Percentiles rank a stretch among this genome's conserved stretches.
These are phyloP conservation scores for Trigoniulus corallinus DNA, from an alignment of 1,140 invertebrate species.

Conservation along the genomic window DNA sequence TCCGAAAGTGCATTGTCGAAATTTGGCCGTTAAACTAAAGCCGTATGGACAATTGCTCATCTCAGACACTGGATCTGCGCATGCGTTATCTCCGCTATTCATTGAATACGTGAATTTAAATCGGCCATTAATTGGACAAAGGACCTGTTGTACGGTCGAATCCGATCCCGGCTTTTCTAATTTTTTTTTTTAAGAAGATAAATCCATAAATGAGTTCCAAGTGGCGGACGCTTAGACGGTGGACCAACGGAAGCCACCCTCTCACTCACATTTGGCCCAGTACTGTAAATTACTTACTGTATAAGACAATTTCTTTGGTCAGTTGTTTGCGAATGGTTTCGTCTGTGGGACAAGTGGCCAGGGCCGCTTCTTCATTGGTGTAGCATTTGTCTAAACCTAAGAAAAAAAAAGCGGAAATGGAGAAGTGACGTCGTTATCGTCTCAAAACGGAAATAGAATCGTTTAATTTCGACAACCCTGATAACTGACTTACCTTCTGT, in stretches of 20 bases:
- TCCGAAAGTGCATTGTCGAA: constrained; percentile 36
- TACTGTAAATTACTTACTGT: constrained; percentile 27
- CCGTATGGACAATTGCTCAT: constrained; percentile 46
- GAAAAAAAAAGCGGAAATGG: no score
- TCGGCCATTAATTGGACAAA: constrained; percentile 45
- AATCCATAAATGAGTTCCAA: not conserved
- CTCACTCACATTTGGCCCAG: not conserved
- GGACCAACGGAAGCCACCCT: not conserved
- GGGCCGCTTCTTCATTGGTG: constrained; percentile 38
- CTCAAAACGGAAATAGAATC: not conserved
- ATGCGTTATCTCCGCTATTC: constrained; percentile 34
- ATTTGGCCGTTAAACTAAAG: constrained; percentile 37
- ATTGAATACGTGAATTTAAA: constrained; percentile 42
- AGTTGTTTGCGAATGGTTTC: constrained; percentile 25
- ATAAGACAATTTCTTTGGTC: constrained; percentile 32
- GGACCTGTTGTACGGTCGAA: constrained; percentile 33
- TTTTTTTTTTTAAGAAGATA: not conserved
- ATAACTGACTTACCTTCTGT: constrained; percentile 27
- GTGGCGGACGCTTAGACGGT: not conserved
- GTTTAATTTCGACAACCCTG: not conserved
- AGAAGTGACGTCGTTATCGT: not conserved
- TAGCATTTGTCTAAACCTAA: constrained; percentile 41
- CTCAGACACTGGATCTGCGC: constrained; percentile 35
- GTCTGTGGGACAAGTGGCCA: constrained; percentile 36
- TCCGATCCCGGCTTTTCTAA: constrained; percentile 18